Percentiles rank a stretch among this genome's conserved stretches.
Evolutionary conservation across 2,888 invertebrate species (phyloP).

Genomic region (Erebia aethiops): DNA sequence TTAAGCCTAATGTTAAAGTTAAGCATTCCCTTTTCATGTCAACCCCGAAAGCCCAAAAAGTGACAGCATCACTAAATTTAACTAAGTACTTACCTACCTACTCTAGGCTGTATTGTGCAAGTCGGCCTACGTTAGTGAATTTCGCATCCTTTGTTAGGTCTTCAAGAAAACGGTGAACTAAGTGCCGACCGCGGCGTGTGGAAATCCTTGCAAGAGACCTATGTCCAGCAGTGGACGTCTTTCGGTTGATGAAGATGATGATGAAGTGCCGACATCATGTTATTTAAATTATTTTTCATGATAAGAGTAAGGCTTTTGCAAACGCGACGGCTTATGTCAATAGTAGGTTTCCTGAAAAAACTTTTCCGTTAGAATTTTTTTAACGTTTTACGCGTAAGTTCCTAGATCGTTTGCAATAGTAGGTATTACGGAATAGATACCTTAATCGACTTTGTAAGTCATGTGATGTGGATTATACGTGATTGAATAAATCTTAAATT

Average conservation of each 20-base stretch:
- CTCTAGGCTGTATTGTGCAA: too few species aligned
- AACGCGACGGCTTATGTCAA: slow-evolving; percentile 31
- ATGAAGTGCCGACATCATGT: slow-evolving; percentile 32
- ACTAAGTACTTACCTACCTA: too few species aligned
- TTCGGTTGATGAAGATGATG: too few species aligned
- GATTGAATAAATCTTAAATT: slow-evolving; percentile 67
- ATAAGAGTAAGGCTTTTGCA: slow-evolving; percentile 38
- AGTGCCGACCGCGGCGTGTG: too few species aligned
- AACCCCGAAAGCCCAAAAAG: too few species aligned
- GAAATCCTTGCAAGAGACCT: too few species aligned
- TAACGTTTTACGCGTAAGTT: slow-evolving; percentile 13
- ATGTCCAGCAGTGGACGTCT: too few species aligned
- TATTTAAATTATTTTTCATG: slow-evolving; percentile 28
- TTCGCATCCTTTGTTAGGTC: background rate
- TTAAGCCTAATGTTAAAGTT: too few species aligned
- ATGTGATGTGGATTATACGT: slow-evolving; percentile 69
- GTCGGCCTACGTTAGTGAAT: background rate
- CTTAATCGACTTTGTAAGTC: slow-evolving; percentile 60
- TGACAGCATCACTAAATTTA: too few species aligned
- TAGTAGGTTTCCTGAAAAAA: background rate
- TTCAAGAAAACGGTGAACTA: background rate
- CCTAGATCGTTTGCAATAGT: slow-evolving; percentile 42
- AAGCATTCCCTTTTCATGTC: too few species aligned
- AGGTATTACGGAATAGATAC: slow-evolving; percentile 33
- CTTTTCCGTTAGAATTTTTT: background rate